These are phyloP conservation scores for Octopus bimaculoides DNA, from an alignment of 1,140 invertebrate species.

Conservation along the genomic window DNA sequence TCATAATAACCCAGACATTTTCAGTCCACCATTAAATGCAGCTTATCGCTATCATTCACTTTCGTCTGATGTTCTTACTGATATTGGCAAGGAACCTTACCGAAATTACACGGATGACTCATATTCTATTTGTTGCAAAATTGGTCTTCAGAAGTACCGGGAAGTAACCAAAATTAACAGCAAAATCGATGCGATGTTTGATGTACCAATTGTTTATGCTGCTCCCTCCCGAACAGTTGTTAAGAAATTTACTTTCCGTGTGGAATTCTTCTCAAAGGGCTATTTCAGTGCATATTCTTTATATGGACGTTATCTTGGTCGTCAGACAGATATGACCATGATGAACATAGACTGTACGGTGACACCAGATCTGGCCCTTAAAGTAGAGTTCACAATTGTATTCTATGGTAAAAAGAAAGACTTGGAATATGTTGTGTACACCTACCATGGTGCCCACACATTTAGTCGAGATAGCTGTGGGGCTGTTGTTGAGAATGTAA, in stretches of 20 bases:
- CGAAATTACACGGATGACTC: constrained; percentile 36
- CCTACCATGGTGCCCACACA: constrained; percentile 26
- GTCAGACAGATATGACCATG: constrained; percentile 40
- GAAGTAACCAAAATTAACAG: constrained; percentile 44
- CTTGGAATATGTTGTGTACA: constrained; percentile 38
- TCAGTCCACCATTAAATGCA: constrained; percentile 35
- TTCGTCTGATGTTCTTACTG: constrained; percentile 29
- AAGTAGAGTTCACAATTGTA: constrained; percentile 37
- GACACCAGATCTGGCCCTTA: constrained; percentile 13
- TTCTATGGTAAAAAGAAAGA: constrained; percentile 42
- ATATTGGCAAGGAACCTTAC: constrained; percentile 28
- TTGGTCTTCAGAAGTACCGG: constrained; percentile 35
- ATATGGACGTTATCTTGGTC: constrained; percentile 41
- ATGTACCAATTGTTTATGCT: constrained; percentile 24
- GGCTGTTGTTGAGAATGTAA: constrained; percentile 36
- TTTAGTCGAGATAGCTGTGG: constrained; percentile 30
- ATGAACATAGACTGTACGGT: constrained; percentile 30
- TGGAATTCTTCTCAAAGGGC: constrained; percentile 45
- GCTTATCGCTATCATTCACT: constrained; percentile 46
- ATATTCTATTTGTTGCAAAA: constrained; percentile 34
- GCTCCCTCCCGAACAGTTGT: constrained; percentile 1
- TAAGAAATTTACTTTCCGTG: constrained; percentile 28
- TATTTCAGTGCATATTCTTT: constrained; percentile 41
- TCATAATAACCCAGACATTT: constrained; percentile 27
- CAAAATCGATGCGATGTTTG: constrained; percentile 30